These are phyloP conservation scores for Etia nguti DNA, from an alignment of 2,113 vertebrate species.

Conservation along the genomic window DNA sequence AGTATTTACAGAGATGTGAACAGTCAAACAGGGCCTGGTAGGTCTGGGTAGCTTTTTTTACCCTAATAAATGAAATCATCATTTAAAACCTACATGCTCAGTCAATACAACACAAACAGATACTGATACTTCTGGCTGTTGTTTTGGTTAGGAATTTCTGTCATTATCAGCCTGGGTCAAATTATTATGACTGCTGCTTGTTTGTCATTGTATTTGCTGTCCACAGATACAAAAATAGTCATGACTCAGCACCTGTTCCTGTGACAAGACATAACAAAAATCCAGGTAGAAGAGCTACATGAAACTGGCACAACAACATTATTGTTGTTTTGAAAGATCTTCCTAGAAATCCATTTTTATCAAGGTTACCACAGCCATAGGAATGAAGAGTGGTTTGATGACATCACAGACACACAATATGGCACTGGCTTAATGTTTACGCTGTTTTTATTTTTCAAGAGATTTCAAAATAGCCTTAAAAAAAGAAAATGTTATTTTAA, in stretches of 20 bases:
- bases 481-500: background rate
- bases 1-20: background rate
- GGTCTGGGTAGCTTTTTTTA: background rate
- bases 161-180: background rate
- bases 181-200: background rate
- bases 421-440: background rate
- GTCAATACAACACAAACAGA: background rate
- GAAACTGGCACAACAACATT: background rate
- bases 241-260: background rate
- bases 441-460: background rate
- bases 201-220: background rate
- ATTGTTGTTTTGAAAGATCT: background rate
- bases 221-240: background rate
- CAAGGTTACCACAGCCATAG: background rate
- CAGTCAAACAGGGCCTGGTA: background rate
- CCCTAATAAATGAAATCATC: background rate
- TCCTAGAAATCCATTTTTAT: background rate
- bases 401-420: background rate
- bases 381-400: background rate
- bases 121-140: background rate
- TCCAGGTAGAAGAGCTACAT: background rate
- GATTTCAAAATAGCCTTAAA: background rate
- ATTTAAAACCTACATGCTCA: background rate
- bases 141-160: background rate
- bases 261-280: background rate